Evolutionary conservation across 2,113 vertebrate genomes (phyloP), one percentile per base, ranked within the genome.

Genomic region (Pterocles burchelli): DNA sequence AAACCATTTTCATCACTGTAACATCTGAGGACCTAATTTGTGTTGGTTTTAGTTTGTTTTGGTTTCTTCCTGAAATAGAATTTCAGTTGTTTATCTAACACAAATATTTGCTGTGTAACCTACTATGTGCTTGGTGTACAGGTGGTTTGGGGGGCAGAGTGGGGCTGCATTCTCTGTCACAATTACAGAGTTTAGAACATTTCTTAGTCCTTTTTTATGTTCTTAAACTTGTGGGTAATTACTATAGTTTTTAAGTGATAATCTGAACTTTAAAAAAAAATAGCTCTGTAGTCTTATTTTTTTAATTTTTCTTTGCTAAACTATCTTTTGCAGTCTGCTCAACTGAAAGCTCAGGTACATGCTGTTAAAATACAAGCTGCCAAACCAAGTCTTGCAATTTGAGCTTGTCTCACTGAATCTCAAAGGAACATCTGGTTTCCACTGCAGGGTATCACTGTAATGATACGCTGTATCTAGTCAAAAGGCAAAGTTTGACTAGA

Each of bases 361-460:
- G 1, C 7, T 41, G 9, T 87, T 88, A 52, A 81, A 78, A 61
- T 57, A 7, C 0, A 78, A 41, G 7, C 3, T 85, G 16, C 15
- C 26, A 55, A 48, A 55, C 0, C 1, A 45, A 16, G 7, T 24
- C 24, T 52, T 51, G 5, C 8, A 24, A 4, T 17, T 41, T 25
- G 17, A 54, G 11, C 3, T 49, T 38, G 3, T 43, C 5, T 67
- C 6, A 8, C 11, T 26, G 20, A 22, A 6, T 34, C 7, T 28
- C 62, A 75, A 70, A 36, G 24, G 11, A 65, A 22, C 4, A 9
- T 9, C 7, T 17, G 17, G 10, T 83, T 78, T 52, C 11, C 9
- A 3, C 24, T 49, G 22, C 49, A 16, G 17, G 5, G 8, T 57
- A 17, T 24, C 24, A 3, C 17, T 48, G 17, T n/a, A 34, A 20